These are phyloP conservation scores for Enteromius argenteus DNA, from an alignment of 2,797 vertebrate species.

Conservation along the genomic window DNA sequence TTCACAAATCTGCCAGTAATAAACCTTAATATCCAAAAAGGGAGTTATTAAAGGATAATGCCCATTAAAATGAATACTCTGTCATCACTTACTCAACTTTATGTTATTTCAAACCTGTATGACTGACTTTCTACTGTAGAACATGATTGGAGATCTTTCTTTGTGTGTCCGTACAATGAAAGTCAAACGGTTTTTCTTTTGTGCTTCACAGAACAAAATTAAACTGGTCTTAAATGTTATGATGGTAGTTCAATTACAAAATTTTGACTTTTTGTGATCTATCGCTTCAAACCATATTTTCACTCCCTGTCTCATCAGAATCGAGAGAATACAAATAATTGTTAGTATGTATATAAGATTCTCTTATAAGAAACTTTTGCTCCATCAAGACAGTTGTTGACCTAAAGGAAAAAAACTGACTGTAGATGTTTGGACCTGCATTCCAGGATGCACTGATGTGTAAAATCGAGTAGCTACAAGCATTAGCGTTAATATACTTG, in stretches of 20 bases:
- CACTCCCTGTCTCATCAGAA: background rate
- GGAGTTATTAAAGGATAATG: background rate
- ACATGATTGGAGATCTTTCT: background rate
- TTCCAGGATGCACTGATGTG: background rate
- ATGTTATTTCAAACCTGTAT: background rate
- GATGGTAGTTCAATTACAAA: background rate
- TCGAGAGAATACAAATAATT: background rate
- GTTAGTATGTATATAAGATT: background rate
- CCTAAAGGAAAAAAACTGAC: conserved; percentile 15
- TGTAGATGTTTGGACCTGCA: background rate
- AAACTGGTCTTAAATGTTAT: background rate
- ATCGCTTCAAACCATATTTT: background rate
- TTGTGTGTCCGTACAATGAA: background rate
- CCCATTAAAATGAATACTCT: background rate
- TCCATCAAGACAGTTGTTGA: background rate
- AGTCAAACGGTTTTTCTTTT: background rate
- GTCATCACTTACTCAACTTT: background rate
- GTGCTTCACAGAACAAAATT: background rate
- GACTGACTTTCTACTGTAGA: background rate
- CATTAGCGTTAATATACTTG: conserved; percentile 8
- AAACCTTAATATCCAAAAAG: background rate
- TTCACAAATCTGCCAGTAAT: background rate
- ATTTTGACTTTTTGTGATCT: background rate
- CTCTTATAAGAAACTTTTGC: background rate
- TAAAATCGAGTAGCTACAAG: conserved; percentile 22